Conservation (phyloP, 2,797 vertebrate genomes). For the Parambassis ranga region DNA sequence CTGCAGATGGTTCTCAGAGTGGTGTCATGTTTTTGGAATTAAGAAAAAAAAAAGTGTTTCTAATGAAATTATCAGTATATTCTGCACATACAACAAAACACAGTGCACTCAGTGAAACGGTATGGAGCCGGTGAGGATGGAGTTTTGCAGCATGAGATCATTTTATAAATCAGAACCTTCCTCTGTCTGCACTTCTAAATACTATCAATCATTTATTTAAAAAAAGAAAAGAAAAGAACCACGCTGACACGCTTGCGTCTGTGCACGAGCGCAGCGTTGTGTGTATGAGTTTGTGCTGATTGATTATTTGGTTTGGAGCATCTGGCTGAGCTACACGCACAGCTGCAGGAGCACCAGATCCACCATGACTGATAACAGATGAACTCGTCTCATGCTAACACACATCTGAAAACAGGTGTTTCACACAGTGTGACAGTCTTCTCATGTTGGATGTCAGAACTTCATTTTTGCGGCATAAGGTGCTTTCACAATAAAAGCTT, state of each 20-base stretch:
- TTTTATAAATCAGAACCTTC: slow-evolving; percentile 1
- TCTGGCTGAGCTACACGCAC: not conserved
- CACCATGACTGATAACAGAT: not conserved
- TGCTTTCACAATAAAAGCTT: too few relatives aligned
- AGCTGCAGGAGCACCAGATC: not conserved
- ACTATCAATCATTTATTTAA: not conserved
- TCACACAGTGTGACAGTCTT: too few relatives aligned
- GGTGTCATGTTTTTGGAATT: not conserved
- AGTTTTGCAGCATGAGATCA: not conserved
- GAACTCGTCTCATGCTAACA: not conserved
- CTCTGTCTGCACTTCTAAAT: not conserved
- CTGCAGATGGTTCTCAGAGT: not conserved
- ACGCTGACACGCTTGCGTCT: not conserved
- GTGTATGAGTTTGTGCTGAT: not conserved
- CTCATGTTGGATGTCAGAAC: too few relatives aligned
- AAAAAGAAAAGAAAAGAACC: too few relatives aligned
- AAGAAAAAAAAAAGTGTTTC: not conserved
- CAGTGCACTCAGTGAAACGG: not conserved
- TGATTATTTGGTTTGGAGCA: not conserved
- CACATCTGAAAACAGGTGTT: too few relatives aligned
- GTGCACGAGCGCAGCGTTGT: not conserved
- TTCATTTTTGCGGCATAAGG: too few relatives aligned
- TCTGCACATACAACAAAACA: too few relatives aligned
- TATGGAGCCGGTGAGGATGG: not conserved
- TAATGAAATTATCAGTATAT: not conserved